Evolutionary conservation across 2,888 invertebrate genomes (phyloP).

Genomic region (Incurvaria masculella): DNA sequence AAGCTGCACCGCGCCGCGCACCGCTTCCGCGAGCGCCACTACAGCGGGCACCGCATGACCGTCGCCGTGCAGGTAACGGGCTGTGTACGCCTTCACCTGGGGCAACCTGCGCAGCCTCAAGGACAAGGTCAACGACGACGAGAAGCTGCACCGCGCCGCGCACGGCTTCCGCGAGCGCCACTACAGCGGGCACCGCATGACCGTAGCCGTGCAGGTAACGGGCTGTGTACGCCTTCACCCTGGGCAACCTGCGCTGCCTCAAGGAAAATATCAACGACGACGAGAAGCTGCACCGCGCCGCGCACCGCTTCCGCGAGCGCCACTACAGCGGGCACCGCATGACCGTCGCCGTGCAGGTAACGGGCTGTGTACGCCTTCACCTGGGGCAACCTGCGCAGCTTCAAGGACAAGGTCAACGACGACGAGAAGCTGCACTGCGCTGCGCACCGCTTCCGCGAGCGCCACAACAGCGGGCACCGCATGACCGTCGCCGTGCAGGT

Average conservation of each 20-base stretch:
- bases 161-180: slow-evolving; percentile 73
- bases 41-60: slow-evolving; percentile 87
- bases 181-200: slow-evolving; percentile 89
- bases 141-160: slow-evolving; percentile 63
- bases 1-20: slow-evolving; percentile 67
- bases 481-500: slow-evolving; percentile 87
- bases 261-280: slow-evolving; percentile 64
- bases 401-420: slow-evolving; percentile 62
- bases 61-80: slow-evolving; percentile 79
- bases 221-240: slow-evolving; percentile 10
- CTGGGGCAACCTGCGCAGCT: slow-evolving; percentile 58
- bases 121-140: slow-evolving; percentile 63
- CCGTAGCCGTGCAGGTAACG: slow-evolving; percentile 72
- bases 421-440: slow-evolving; percentile 65
- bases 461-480: slow-evolving; percentile 82
- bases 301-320: slow-evolving; percentile 70
- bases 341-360: slow-evolving; percentile 79
- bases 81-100: slow-evolving; percentile 77
- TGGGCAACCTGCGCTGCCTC: slow-evolving; percentile 61
- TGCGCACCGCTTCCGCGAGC: slow-evolving; percentile 69
- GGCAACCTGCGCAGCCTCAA: slow-evolving; percentile 75
- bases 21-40: slow-evolving; percentile 72
- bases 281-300: slow-evolving; percentile 62
- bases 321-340: slow-evolving; percentile 88
- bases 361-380: slow-evolving; percentile 12